Percentiles rank a stretch among this genome's conserved stretches.
These are phyloP conservation scores for Porites lutea DNA, from an alignment of 64 coral and sea anemone genomes.

Conservation along the genomic window DNA sequence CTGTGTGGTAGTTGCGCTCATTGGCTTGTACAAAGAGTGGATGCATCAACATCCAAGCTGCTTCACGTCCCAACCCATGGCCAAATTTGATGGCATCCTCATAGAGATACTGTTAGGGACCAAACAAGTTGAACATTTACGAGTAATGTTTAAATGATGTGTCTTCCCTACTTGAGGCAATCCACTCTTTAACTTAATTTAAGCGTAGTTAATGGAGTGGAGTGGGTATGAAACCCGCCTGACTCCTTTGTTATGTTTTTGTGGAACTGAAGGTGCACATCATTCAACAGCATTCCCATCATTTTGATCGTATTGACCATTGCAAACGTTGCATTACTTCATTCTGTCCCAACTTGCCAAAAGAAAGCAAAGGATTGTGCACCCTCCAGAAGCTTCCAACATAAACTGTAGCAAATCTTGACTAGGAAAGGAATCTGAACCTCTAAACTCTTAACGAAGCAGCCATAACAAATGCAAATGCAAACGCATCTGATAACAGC, in stretches of 20 bases:
- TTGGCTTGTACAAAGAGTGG: not conserved
- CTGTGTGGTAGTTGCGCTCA: slow-evolving; percentile 32
- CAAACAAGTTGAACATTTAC: not conserved
- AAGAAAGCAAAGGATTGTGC: too few species aligned
- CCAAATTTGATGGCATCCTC: not conserved
- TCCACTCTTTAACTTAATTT: slow-evolving; percentile 16
- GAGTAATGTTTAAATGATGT: not conserved
- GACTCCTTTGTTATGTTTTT: not conserved
- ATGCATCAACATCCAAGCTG: slow-evolving; percentile 19
- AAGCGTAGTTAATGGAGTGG: not conserved
- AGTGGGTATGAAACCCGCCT: not conserved
- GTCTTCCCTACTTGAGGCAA: not conserved
- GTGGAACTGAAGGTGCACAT: too few species aligned
- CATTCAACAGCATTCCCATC: too few species aligned
- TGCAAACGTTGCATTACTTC: too few species aligned
- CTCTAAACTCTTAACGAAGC: slow-evolving; percentile 18
- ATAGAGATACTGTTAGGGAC: not conserved
- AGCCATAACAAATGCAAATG: slow-evolving; percentile 26
- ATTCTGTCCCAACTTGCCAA: too few species aligned
- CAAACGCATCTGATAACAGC: slow-evolving; percentile 48
- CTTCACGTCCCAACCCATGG: slow-evolving; percentile 15
- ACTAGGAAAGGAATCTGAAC: not conserved
- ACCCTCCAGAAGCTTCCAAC: too few species aligned
- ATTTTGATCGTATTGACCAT: too few species aligned
- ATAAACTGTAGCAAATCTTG: not conserved